These are phyloP conservation scores for Cephus pygmeus DNA, from an alignment of 2,888 invertebrate genomes.

Conservation along the genomic window DNA sequence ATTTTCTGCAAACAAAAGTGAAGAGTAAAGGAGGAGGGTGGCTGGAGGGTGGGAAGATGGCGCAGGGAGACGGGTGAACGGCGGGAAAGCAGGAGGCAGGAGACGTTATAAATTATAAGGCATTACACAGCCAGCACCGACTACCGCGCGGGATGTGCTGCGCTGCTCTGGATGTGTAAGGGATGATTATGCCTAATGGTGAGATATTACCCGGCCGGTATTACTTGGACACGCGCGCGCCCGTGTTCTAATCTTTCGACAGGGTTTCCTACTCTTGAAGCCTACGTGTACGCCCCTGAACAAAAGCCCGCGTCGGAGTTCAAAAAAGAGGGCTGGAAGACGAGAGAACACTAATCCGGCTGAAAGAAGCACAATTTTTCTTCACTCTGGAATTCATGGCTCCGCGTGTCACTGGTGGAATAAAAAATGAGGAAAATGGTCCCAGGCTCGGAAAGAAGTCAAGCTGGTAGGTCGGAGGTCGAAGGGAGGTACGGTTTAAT, in stretches of 20 bases:
- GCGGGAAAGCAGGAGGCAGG: conserved; percentile 22
- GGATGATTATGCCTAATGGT: conserved; percentile 67
- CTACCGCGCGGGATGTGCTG: conserved; percentile 44
- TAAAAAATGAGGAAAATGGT: too few species aligned
- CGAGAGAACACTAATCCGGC: not conserved
- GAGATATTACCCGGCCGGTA: conserved; percentile 64
- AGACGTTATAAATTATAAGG: conserved; percentile 65
- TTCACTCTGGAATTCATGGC: not conserved
- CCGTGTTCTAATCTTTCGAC: conserved; percentile 66
- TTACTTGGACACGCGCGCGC: conserved; percentile 63
- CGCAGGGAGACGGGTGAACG: conserved; percentile 14
- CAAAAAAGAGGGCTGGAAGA: not conserved
- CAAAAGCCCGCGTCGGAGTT: conserved; percentile 12
- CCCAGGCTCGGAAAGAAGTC: too few species aligned
- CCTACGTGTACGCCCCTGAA: conserved; percentile 24
- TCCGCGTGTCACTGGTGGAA: too few species aligned
- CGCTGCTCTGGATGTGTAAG: conserved; percentile 56
- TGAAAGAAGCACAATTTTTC: not conserved
- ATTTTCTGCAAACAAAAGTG: conserved; percentile 46
- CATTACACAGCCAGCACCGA: conserved; percentile 53
- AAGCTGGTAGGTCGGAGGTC: too few species aligned
- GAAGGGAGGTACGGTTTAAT: too few species aligned
- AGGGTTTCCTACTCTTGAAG: conserved; percentile 63
- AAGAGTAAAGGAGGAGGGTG: conserved; percentile 18
- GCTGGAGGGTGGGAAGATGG: conserved; percentile 20